Conservation (phyloP, 2,113 vertebrate genomes). For the Prunella himalayana region DNA sequence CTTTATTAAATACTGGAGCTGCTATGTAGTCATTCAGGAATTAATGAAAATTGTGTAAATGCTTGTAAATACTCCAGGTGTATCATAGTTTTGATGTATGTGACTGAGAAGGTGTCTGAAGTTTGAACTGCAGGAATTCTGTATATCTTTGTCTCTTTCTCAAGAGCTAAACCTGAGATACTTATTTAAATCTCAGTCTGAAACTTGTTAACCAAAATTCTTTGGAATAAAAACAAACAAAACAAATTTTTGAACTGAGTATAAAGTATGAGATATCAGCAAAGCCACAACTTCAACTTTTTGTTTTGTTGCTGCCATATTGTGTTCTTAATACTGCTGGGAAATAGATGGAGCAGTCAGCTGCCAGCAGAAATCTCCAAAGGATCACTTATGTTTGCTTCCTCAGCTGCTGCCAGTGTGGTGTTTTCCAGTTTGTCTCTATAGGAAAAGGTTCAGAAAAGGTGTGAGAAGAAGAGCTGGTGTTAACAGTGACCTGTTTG, state of each 20-base stretch:
- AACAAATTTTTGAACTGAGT: not conserved
- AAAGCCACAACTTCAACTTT: not conserved
- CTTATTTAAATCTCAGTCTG: not conserved
- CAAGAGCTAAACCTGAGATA: not conserved
- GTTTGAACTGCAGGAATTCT: not conserved
- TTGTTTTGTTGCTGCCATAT: not conserved
- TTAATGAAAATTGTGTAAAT: not conserved
- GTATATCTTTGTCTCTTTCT: not conserved
- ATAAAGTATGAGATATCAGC: not conserved
- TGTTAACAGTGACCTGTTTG: not conserved
- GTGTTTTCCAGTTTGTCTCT: not conserved
- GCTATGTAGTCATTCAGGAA: not conserved
- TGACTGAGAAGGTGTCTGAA: not conserved
- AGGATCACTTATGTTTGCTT: not conserved
- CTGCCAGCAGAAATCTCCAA: not conserved
- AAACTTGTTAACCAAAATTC: not conserved
- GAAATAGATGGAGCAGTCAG: not conserved
- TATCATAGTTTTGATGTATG: not conserved
- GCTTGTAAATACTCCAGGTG: not conserved
- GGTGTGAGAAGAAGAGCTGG: not conserved
- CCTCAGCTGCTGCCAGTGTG: not conserved
- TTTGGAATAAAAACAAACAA: not conserved
- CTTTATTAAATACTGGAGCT: conserved; percentile 9
- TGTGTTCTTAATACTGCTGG: not conserved
- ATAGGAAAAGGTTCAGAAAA: not conserved